Conservation (phyloP, 2,888 invertebrate genomes). For the Nowickia ferox region DNA sequence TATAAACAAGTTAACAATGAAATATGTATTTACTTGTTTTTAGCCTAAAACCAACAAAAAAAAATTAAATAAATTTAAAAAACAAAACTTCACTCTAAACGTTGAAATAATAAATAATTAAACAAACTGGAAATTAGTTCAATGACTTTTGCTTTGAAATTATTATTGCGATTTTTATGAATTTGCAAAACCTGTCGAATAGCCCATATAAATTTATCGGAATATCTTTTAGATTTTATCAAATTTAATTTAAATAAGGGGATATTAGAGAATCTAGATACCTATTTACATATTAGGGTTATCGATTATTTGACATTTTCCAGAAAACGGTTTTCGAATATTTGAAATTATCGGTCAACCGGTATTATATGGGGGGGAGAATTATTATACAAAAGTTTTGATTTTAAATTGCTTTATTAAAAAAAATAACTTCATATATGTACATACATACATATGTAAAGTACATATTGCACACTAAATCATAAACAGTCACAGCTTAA, state of each 20-base stretch:
- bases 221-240: not conserved
- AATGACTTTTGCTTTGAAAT: conserved; percentile 55
- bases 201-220: not conserved
- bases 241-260: not conserved
- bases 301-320: too few relatives aligned
- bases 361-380: too few relatives aligned
- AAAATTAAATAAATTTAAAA: conserved; percentile 34
- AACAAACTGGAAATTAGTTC: conserved; percentile 67
- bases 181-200: not conserved
- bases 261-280: not conserved
- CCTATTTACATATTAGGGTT: too few relatives aligned
- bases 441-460: too few relatives aligned
- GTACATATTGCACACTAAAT: too few relatives aligned
- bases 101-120: conserved; percentile 24
- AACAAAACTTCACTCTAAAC: not conserved
- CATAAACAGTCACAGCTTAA: too few relatives aligned
- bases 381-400: too few relatives aligned
- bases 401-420: too few relatives aligned
- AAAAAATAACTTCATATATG: too few relatives aligned
- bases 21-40: conserved; percentile 61
- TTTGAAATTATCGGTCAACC: too few relatives aligned
- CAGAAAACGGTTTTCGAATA: too few relatives aligned
- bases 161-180: not conserved
- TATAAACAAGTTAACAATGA: conserved; percentile 39
- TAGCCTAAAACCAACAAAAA: conserved; percentile 37